Evolutionary conservation across 2,888 invertebrate species (phyloP).

Genomic region (Drosophila ezoana): DNA sequence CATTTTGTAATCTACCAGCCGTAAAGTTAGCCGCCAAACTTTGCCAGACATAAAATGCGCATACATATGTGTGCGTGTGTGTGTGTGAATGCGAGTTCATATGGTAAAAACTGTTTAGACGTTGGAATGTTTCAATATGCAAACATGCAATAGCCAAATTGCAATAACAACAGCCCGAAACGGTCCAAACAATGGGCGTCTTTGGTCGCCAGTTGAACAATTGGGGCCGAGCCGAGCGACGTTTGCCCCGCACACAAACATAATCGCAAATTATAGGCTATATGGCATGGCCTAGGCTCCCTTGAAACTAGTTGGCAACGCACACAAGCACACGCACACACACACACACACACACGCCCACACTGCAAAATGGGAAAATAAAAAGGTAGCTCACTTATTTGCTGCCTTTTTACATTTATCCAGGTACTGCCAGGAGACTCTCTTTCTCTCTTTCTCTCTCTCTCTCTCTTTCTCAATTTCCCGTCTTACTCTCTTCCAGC

Average conservation of each 20-base stretch:
- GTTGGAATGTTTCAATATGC: slow-evolving; percentile 71
- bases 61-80: not conserved
- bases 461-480: not conserved
- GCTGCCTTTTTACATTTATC: slow-evolving; percentile 63
- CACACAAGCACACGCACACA: slow-evolving; percentile 23
- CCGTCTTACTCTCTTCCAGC: slow-evolving; percentile 1
- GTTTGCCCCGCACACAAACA: slow-evolving; percentile 58
- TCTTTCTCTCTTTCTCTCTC: slow-evolving; percentile 1
- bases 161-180: slow-evolving; percentile 62
- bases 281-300: slow-evolving; percentile 59
- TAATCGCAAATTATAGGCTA: slow-evolving; percentile 79
- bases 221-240: slow-evolving; percentile 18
- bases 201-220: slow-evolving; percentile 32
- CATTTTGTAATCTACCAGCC: slow-evolving; percentile 48
- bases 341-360: slow-evolving; percentile 20
- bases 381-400: slow-evolving; percentile 43
- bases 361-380: slow-evolving; percentile 41
- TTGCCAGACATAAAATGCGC: slow-evolving; percentile 24
- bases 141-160: slow-evolving; percentile 74
- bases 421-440: slow-evolving; percentile 36
- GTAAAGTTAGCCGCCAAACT: slow-evolving; percentile 26
- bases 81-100: slow-evolving; percentile 13
- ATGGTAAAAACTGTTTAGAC: slow-evolving; percentile 52
- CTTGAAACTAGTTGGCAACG: slow-evolving; percentile 59
- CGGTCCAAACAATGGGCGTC: slow-evolving; percentile 53